These are phyloP conservation scores for Scleropages formosus DNA, from an alignment of 2,797 vertebrate genomes.

Conservation along the genomic window DNA sequence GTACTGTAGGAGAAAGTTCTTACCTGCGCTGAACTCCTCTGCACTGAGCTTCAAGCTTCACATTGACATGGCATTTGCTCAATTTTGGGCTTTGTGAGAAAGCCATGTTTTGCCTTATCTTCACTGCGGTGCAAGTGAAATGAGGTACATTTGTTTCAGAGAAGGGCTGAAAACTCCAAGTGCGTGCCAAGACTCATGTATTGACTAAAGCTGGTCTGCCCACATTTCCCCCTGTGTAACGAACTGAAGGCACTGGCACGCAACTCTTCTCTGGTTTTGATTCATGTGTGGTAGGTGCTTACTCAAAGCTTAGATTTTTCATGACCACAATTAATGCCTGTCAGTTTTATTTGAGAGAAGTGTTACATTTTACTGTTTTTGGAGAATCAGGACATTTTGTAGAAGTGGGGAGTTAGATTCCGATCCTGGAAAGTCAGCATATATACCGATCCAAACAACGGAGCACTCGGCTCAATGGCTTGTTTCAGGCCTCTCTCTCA, in stretches of 20 bases:
- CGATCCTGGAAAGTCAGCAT: too few species aligned
- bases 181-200: conserved; percentile 63
- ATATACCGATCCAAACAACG: too few species aligned
- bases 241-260: conserved; percentile 54
- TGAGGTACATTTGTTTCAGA: conserved; percentile 36
- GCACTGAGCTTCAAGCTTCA: not conserved
- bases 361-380: not conserved
- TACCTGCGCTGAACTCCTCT: not conserved
- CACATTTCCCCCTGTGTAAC: conserved; percentile 54
- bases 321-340: conserved; percentile 10
- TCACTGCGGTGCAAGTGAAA: conserved; percentile 32
- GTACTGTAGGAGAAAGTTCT: not conserved
- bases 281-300: conserved; percentile 39
- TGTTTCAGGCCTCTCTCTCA: too few species aligned
- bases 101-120: not conserved
- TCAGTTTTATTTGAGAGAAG: not conserved
- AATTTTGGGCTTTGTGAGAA: not conserved
- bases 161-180: conserved; percentile 37
- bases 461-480: too few species aligned
- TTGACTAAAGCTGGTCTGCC: conserved; percentile 36
- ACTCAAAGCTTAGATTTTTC: conserved; percentile 34
- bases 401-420: too few species aligned
- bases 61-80: not conserved
- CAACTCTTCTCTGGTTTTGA: conserved; percentile 50
- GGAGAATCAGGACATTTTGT: too few species aligned